phyloP scores from a whole-genome alignment of 2,888 invertebrate genomes.

The Hipparchia semele region DNA sequence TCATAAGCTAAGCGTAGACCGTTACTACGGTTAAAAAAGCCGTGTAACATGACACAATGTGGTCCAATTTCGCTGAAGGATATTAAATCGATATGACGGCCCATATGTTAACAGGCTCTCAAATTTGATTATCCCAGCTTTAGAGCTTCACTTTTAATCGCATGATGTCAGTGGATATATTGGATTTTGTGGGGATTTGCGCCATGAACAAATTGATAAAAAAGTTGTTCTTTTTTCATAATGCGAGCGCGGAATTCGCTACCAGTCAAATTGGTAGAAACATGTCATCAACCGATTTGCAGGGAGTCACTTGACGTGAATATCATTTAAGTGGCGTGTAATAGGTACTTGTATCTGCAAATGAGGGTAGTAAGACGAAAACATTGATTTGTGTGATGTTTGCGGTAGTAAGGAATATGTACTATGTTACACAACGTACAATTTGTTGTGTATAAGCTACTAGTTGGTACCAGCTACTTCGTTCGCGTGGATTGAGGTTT shows the following conservation, averaged over 20 bases:
- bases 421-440: too few relatives aligned
- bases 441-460: too few relatives aligned
- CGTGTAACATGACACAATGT: neutral
- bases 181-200: constrained; percentile 7
- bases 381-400: too few relatives aligned
- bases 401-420: too few relatives aligned
- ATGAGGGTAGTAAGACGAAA: too few relatives aligned
- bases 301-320: too few relatives aligned
- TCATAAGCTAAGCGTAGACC: neutral
- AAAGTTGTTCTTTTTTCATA: neutral
- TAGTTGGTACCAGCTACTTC: too few relatives aligned
- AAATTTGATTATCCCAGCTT: constrained; percentile 37
- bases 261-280: too few relatives aligned
- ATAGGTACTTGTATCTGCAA: too few relatives aligned
- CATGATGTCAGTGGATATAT: constrained; percentile 19
- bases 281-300: too few relatives aligned
- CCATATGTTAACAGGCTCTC: constrained; percentile 35
- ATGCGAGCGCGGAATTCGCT: neutral
- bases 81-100: constrained; percentile 14
- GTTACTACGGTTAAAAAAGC: neutral
- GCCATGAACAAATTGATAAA: neutral
- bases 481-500: too few relatives aligned
- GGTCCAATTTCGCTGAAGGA: constrained; percentile 2
- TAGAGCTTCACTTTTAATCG: constrained; percentile 29
- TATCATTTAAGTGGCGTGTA: too few relatives aligned